Conservation (phyloP, 2,888 invertebrate genomes). For the Siphlonurus alternatus region DNA sequence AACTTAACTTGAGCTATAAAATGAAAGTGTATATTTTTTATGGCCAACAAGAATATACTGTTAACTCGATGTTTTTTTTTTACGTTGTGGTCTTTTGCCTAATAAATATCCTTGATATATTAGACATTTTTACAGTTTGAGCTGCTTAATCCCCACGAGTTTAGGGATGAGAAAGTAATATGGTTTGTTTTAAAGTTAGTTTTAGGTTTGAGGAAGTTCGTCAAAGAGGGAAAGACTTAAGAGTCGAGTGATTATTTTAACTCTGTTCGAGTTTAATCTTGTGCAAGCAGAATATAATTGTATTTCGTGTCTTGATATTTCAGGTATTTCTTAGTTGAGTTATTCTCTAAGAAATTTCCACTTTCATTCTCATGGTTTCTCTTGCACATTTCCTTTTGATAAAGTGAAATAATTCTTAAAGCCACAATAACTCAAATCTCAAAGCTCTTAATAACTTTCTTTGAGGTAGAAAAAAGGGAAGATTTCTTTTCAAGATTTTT, state of each 20-base stretch:
- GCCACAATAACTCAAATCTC: conserved; percentile 3
- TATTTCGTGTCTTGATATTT: neutral
- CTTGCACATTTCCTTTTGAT: neutral
- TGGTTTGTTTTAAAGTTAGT: neutral
- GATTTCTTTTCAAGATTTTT: neutral
- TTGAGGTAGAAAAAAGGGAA: neutral
- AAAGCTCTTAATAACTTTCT: neutral
- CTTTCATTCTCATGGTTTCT: neutral
- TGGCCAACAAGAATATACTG: too few species aligned
- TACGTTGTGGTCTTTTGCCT: neutral
- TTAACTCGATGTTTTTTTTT: neutral
- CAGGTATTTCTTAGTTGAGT: neutral
- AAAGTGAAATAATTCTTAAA: neutral
- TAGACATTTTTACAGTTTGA: neutral
- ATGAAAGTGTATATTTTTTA: too few species aligned
- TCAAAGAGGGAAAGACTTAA: neutral
- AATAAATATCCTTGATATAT: neutral
- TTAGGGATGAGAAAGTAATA: neutral
- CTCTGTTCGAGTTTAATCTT: neutral
- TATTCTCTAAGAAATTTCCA: neutral
- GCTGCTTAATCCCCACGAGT: neutral
- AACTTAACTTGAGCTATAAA: neutral
- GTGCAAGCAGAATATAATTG: neutral
- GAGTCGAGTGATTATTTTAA: neutral
- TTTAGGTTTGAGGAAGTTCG: neutral